Conservation (phyloP, 2,797 vertebrate species). For the Sebastes dallii region DNA sequence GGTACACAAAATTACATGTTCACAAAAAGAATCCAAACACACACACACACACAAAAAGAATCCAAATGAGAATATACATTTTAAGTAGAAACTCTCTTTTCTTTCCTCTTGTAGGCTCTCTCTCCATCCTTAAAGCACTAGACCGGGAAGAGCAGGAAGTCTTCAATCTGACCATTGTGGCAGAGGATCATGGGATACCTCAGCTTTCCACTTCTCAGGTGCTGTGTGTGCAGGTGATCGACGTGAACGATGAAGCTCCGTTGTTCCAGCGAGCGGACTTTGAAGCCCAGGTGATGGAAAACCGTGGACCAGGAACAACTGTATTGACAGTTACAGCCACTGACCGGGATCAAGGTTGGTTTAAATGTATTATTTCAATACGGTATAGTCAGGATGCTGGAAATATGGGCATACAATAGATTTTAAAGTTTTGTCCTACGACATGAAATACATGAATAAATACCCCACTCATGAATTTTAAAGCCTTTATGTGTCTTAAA, state of each 20-base stretch:
- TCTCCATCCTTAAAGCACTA: conserved; percentile 84
- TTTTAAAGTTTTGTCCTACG: too few species aligned
- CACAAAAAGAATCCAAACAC: conserved; percentile 10
- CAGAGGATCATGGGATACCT: conserved; percentile 90
- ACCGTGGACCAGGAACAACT: conserved; percentile 86
- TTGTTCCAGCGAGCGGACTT: conserved; percentile 86
- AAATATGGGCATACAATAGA: background rate
- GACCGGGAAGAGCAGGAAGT: conserved; percentile 90
- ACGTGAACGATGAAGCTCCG: conserved; percentile 93
- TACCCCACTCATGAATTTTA: too few species aligned
- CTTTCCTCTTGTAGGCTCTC: conserved; percentile 52
- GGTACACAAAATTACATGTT: conserved; percentile 40
- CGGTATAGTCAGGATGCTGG: background rate
- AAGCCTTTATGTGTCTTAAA: too few species aligned
- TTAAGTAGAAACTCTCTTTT: background rate
- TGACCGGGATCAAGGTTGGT: conserved; percentile 89
- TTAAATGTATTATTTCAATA: background rate
- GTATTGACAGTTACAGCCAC: conserved; percentile 88
- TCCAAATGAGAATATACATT: background rate
- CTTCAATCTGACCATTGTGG: conserved; percentile 91
- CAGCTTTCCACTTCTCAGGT: conserved; percentile 89
- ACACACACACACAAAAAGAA: background rate
- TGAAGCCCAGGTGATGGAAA: conserved; percentile 88
- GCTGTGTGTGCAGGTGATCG: conserved; percentile 90
- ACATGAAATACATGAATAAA: too few species aligned